A percentile compares a stretch with the other conserved stretches of the same genome.
phyloP scores from a whole-genome alignment of 2,888 invertebrate species.

The Selenia dentaria region DNA sequence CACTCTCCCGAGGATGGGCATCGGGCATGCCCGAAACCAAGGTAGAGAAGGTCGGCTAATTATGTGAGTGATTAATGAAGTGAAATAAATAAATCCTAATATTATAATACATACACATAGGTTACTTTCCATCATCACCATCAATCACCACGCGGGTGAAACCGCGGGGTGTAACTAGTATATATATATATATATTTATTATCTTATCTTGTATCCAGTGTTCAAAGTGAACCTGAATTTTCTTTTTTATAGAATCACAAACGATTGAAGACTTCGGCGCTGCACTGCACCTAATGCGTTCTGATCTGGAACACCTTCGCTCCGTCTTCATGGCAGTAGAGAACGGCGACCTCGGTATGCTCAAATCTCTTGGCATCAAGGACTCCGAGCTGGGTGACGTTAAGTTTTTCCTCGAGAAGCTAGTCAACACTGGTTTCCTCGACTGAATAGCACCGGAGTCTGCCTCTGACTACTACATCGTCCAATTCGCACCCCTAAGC shows the following conservation, averaged over 20 bases:
- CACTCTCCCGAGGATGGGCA: too few species aligned
- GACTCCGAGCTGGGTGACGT: constrained; percentile 97
- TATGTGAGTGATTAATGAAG: too few species aligned
- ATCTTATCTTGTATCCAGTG: too few species aligned
- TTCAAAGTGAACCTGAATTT: too few species aligned
- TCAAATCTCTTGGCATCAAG: constrained; percentile 97
- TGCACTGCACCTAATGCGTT: constrained; percentile 93
- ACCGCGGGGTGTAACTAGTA: too few species aligned
- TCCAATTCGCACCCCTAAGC: constrained; percentile 88
- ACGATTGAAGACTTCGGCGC: constrained; percentile 97
- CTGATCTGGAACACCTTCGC: constrained; percentile 95
- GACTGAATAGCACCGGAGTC: constrained; percentile 93
- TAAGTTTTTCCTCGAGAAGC: constrained; percentile 97
- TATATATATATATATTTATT: too few species aligned
- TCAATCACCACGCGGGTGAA: too few species aligned
- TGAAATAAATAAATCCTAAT: too few species aligned
- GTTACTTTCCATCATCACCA: too few species aligned
- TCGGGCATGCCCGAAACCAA: too few species aligned
- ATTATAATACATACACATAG: too few species aligned
- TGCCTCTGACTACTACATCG: constrained; percentile 88
- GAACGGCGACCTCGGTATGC: constrained; percentile 96
- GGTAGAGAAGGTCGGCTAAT: too few species aligned
- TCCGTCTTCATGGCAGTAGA: constrained; percentile 98
- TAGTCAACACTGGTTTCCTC: constrained; percentile 97
- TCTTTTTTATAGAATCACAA: constrained; percentile 92